Conservation (phyloP, 2,888 invertebrate genomes). For the Pegoplata infirma region DNA sequence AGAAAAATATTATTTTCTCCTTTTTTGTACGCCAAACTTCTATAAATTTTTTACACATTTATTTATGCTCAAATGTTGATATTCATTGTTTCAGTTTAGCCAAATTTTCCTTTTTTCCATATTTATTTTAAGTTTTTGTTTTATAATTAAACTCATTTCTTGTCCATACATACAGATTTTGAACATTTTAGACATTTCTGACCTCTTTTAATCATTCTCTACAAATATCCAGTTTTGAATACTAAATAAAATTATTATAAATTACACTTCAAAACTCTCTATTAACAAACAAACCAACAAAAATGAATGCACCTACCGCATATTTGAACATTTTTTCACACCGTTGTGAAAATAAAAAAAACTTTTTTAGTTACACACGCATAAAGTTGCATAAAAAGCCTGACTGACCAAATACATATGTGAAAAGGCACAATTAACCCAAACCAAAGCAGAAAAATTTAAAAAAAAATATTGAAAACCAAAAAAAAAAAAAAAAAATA, state of each 20-base stretch:
- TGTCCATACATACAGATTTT: no score
- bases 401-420: constrained; percentile 7
- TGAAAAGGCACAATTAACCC: constrained; percentile 60
- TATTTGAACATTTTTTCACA: constrained; percentile 48
- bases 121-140: no score
- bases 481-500: constrained; percentile 1
- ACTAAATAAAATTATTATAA: constrained; percentile 45
- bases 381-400: constrained; percentile 40
- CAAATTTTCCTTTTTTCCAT: no score
- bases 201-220: constrained; percentile 20
- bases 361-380: constrained; percentile 27
- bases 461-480: no score
- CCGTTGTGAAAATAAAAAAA: constrained; percentile 24
- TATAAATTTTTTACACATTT: no score
- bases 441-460: constrained; percentile 37
- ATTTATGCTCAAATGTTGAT: no score
- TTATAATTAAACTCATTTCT: no score
- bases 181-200: no score
- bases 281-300: constrained; percentile 24
- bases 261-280: constrained; percentile 23
- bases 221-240: constrained; percentile 32
- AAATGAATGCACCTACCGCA: constrained; percentile 51
- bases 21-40: no score
- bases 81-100: no score
- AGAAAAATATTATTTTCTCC: background rate